phyloP scores from a whole-genome alignment of 1,140 invertebrate genomes.

The Aphelenchoides avenae region DNA sequence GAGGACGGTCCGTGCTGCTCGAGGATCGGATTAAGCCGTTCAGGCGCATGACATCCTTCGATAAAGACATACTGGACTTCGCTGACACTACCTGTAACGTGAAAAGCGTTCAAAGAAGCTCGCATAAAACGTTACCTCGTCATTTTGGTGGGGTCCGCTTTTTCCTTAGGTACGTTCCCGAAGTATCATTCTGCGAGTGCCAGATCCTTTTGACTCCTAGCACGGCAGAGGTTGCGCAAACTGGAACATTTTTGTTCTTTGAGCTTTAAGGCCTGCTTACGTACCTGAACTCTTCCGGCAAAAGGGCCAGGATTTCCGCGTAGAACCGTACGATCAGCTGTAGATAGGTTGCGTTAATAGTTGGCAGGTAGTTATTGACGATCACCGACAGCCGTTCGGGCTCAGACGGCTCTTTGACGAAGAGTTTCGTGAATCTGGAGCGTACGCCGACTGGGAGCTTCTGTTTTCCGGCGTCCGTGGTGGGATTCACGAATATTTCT shows the following conservation, averaged over 20 bases:
- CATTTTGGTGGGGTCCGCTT: no score
- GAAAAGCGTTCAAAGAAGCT: constrained; percentile 1
- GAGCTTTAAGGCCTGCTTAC: not conserved
- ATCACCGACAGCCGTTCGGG: constrained; percentile 74
- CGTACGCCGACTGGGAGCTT: constrained; percentile 84
- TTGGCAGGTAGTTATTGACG: constrained; percentile 77
- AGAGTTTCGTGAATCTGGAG: constrained; percentile 93
- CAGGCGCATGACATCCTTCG: constrained; percentile 71
- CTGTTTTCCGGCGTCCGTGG: constrained; percentile 95
- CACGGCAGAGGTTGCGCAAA: constrained; percentile 85
- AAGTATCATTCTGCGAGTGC: constrained; percentile 66
- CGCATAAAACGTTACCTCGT: no score
- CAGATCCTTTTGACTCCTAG: constrained; percentile 74
- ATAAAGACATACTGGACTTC: constrained; percentile 91
- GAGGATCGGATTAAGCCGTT: constrained; percentile 89
- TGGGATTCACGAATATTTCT: constrained; percentile 99
- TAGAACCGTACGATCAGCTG: constrained; percentile 83
- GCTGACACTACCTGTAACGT: constrained; percentile 21
- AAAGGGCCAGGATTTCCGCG: constrained; percentile 70
- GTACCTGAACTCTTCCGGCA: constrained; percentile 69
- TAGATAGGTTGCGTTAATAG: constrained; percentile 66
- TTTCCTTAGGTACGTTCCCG: constrained; percentile 64
- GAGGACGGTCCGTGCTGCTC: constrained; percentile 84
- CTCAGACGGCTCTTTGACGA: constrained; percentile 81
- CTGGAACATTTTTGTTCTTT: constrained; percentile 69